These are phyloP conservation scores for Actenoides hombroni DNA, from an alignment of 2,113 vertebrate genomes.

Conservation along the genomic window DNA sequence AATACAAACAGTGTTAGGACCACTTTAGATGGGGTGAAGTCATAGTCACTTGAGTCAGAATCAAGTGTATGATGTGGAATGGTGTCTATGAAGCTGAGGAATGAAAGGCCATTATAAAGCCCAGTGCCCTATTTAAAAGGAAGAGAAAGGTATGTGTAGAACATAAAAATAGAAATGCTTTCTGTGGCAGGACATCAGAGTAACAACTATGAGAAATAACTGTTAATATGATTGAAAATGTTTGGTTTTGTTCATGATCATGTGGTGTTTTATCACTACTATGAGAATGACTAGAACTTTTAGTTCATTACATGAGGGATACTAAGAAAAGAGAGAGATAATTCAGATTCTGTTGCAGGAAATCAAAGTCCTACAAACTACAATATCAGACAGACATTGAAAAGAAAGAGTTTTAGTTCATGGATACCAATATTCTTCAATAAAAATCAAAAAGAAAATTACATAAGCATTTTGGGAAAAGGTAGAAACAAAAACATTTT, in stretches of 20 bases:
- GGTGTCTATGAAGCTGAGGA: not conserved
- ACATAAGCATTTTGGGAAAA: not conserved
- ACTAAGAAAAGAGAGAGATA: not conserved
- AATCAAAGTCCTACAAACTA: not conserved
- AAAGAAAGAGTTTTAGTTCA: not conserved
- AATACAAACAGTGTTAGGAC: not conserved
- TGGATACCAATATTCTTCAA: rapidly evolving
- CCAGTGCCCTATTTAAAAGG: not conserved
- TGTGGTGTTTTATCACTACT: not conserved
- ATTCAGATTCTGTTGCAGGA: not conserved
- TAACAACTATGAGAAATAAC: not conserved
- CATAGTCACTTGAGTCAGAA: slow-evolving; percentile 21
- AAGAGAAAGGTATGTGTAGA: not conserved
- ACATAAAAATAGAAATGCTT: slow-evolving; percentile 4
- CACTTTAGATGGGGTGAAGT: slow-evolving; percentile 28
- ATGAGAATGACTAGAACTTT: not conserved
- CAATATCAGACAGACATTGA: not conserved
- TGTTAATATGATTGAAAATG: not conserved
- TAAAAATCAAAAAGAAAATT: not conserved
- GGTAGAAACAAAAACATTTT: not conserved
- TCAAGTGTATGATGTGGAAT: not conserved
- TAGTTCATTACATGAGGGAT: not conserved
- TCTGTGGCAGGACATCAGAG: not conserved
- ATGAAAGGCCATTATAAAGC: not conserved
- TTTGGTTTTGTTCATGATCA: not conserved